phyloP scores from a whole-genome alignment of 1,140 invertebrate genomes.

The Dreissena polymorpha region DNA sequence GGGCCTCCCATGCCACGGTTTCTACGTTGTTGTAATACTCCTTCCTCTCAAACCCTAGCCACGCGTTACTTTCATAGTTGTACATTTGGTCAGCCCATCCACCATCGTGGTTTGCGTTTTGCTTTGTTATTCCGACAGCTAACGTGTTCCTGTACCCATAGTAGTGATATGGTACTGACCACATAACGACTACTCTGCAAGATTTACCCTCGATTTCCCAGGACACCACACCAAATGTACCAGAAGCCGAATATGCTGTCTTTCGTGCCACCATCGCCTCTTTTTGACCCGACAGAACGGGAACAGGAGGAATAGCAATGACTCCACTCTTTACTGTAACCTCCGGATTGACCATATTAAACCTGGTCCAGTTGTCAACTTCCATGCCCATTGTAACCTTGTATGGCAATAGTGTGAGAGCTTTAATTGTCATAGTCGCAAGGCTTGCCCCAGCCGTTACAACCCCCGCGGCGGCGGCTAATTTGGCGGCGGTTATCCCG shows the following conservation, averaged over 20 bases:
- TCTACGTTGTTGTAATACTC: too few relatives aligned
- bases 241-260: conserved; percentile 7
- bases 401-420: conserved; percentile 4
- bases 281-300: conserved; percentile 7
- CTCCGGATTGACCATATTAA: not conserved
- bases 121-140: not conserved
- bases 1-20: too few relatives aligned
- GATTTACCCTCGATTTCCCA: not conserved
- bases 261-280: conserved; percentile 24
- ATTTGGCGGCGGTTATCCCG: not conserved
- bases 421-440: conserved; percentile 1
- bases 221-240: not conserved
- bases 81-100: not conserved
- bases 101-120: too few relatives aligned
- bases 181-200: conserved; percentile 19
- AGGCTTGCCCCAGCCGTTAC: conserved; percentile 18
- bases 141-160: too few relatives aligned
- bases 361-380: conserved; percentile 36
- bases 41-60: too few relatives aligned
- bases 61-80: not conserved
- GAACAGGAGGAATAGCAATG: not conserved
- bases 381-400: conserved; percentile 22
- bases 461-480: not conserved
- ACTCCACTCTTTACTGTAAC: conserved; percentile 1
- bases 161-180: not conserved